phyloP scores from a whole-genome alignment of 2,888 invertebrate genomes.

The Troglohyphantes excavatus region DNA sequence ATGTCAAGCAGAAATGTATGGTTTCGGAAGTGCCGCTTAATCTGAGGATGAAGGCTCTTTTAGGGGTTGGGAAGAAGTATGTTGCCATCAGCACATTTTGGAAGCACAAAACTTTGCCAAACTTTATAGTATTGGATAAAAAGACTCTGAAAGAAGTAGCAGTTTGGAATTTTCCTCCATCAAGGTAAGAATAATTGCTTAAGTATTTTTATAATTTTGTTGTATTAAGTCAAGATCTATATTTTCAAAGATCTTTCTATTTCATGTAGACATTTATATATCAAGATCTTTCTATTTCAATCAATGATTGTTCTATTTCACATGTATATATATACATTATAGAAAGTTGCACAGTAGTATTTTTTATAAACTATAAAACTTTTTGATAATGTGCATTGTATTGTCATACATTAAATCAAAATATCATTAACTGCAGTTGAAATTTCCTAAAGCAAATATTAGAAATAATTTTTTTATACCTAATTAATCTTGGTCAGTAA shows the following conservation, averaged over 20 bases:
- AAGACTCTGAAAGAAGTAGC: conserved; percentile 73
- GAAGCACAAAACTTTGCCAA: conserved; percentile 64
- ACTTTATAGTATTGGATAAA: conserved; percentile 77
- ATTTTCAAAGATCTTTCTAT: no score
- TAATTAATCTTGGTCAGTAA: no score
- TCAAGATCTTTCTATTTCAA: neutral
- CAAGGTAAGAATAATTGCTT: conserved; percentile 78
- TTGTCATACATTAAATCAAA: neutral
- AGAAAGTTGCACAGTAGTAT: neutral
- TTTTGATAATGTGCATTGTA: neutral
- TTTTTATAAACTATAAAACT: neutral
- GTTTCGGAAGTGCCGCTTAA: conserved; percentile 68
- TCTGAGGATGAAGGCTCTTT: conserved; percentile 75
- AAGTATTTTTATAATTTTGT: no score
- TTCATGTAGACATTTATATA: neutral
- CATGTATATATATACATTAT: neutral
- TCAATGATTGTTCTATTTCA: neutral
- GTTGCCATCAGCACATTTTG: conserved; percentile 71
- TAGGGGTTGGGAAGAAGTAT: conserved; percentile 79
- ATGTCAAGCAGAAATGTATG: conserved; percentile 67
- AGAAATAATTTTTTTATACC: neutral
- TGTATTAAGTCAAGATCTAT: no score
- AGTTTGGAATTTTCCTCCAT: conserved; percentile 77
- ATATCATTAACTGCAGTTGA: neutral
- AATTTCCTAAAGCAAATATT: neutral